Evolutionary conservation across 2,113 vertebrate genomes (phyloP).

Genomic region (Dasyurus viverrinus): DNA sequence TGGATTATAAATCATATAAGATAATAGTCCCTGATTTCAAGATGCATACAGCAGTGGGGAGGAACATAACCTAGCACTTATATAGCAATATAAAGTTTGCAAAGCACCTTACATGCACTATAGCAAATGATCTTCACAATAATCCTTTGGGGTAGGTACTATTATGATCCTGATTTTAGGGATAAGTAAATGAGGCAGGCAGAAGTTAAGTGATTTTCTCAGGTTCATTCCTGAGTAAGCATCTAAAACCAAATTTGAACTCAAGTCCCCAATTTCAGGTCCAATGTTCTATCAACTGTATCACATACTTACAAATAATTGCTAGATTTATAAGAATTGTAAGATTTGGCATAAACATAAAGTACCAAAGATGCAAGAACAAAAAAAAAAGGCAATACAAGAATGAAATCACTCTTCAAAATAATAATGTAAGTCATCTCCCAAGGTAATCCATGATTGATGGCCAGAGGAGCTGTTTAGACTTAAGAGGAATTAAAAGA

Average conservation of each 20-base stretch:
- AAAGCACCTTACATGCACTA: background rate
- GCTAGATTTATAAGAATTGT: background rate
- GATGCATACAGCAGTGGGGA: background rate
- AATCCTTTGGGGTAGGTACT: background rate
- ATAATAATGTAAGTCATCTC: background rate
- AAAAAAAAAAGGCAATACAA: background rate
- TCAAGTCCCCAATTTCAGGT: background rate
- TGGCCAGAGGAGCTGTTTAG: background rate
- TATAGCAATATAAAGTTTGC: background rate
- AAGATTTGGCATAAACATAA: background rate
- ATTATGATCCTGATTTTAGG: background rate
- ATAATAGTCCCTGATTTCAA: slow-evolving; percentile 32
- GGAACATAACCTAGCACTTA: background rate
- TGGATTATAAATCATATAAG: background rate
- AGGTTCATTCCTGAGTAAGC: background rate
- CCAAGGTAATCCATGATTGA: background rate
- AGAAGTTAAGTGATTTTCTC: background rate
- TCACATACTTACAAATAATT: background rate
- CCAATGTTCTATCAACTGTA: background rate
- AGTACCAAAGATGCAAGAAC: background rate
- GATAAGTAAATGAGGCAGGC: background rate
- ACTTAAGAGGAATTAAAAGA: background rate
- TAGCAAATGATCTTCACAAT: background rate
- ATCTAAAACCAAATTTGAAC: background rate
- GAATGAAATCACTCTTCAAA: background rate